Evolutionary conservation across 2,113 vertebrate species (phyloP).

Genomic region (Pygoscelis antarcticus): DNA sequence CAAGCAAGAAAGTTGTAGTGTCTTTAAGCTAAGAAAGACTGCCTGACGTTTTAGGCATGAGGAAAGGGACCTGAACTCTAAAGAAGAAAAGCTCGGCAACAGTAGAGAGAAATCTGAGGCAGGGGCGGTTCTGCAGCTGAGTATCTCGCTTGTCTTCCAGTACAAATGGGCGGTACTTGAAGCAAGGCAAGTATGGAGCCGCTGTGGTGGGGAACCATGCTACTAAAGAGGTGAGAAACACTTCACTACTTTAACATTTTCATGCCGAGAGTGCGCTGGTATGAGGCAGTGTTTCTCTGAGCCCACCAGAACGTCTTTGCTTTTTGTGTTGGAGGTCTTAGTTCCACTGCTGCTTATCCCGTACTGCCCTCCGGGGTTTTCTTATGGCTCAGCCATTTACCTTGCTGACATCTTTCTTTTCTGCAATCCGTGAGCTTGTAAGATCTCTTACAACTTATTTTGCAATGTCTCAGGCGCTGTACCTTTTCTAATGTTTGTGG

Average conservation of each 20-base stretch:
- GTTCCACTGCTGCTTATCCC: background rate
- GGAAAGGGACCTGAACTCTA: background rate
- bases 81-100: background rate
- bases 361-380: background rate
- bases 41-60: background rate
- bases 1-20: background rate
- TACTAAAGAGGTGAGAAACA: conserved; percentile 85
- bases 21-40: background rate
- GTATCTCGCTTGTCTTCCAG: conserved; percentile 70
- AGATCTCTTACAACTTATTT: background rate
- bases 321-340: background rate
- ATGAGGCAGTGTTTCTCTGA: background rate
- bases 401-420: background rate
- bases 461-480: background rate
- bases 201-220: conserved; percentile 89
- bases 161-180: conserved; percentile 89
- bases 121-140: background rate
- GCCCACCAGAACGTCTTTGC: background rate
- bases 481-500: background rate
- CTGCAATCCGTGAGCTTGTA: background rate
- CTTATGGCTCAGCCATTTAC: background rate
- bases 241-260: background rate
- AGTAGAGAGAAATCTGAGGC: background rate
- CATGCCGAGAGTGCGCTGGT: rapidly evolving
- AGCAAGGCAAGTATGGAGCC: conserved; percentile 95